Base-by-base conservation (phyloP, 1,140 invertebrate species). In the Aphaenogaster rudis region DNA sequence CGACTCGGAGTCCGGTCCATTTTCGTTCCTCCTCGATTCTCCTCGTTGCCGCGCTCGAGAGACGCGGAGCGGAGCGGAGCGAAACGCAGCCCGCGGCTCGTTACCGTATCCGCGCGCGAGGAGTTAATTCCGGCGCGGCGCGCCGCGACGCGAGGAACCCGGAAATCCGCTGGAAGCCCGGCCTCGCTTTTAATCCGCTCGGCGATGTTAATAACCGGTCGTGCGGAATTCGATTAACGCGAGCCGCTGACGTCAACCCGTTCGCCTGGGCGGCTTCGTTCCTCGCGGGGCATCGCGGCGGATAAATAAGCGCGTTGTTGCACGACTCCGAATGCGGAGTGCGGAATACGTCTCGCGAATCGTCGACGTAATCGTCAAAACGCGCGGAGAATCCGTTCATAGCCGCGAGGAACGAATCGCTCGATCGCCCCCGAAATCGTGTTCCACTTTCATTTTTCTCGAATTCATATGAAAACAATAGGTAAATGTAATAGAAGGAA, bases 151-250 rank as follows among this genome's bases (percentile, higher is more conserved):
- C 57, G 74, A 1, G 9, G n/a, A 72, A 84, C 80, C 74, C 76
- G 85, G 85, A 86, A 86, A 80, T 86, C 88, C 88, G 86, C 80
- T 79, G 33, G 63, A 86, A 71, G 76, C 85, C 33, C 64, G 39
- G 28, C 78, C 66, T 82, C 63, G 85, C 77, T 81, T 69, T 86
- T 86, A 86, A 86, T 86, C 76, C 85, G 45, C 39, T 79, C 36
- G 42, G 52, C 69, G 61, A 69, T 80, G 78, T 86, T 80, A 86
- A 81, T 86, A 86, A 81, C 45, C 85, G 77, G 64, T 80, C 77
- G 85, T 72, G 77, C 64, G 84, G 76, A 86, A 86, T 86, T 59
- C 78, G 81, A 86, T 86, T 86, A 86, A 86, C 63, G 52, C 85
- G 76, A 54, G n/a, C 17, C 33, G 78, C 52, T 88, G 87, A 86